These are phyloP conservation scores for Norana najaformis DNA, from an alignment of 2,888 invertebrate genomes.

Conservation along the genomic window DNA sequence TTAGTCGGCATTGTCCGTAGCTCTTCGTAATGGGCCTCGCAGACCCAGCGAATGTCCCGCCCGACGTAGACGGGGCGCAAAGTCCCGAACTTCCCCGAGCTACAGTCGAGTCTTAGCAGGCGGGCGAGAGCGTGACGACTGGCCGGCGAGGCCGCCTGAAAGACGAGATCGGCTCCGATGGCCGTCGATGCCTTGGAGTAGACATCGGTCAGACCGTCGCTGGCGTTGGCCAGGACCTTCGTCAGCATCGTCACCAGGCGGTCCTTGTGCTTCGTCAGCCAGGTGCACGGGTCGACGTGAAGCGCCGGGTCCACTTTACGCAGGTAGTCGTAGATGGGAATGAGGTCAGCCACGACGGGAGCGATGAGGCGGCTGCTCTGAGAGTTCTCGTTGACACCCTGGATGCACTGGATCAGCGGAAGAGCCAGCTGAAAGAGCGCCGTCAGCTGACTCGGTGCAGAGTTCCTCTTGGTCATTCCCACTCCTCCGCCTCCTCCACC, in stretches of 20 bases:
- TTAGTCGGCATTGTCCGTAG: conserved; percentile 45
- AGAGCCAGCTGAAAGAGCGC: conserved; percentile 45
- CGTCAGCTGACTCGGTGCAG: conserved; percentile 43
- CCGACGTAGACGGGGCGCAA: conserved; percentile 47
- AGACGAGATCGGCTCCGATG: conserved; percentile 43
- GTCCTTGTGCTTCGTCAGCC: conserved; percentile 48
- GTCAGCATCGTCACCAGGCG: conserved; percentile 48
- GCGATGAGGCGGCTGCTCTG: conserved; percentile 45
- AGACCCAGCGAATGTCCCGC: conserved; percentile 47
- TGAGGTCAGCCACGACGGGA: conserved; percentile 46
- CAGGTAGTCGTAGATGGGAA: conserved; percentile 48
- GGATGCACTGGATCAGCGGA: conserved; percentile 47
- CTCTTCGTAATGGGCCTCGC: conserved; percentile 48
- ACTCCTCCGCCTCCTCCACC: background rate
- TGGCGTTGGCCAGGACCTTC: conserved; percentile 47
- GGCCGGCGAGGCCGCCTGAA: conserved; percentile 42
- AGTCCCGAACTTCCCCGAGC: conserved; percentile 46
- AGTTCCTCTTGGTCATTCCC: conserved; percentile 8
- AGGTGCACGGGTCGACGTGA: conserved; percentile 44
- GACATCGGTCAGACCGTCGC: conserved; percentile 46
- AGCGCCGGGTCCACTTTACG: conserved; percentile 44
- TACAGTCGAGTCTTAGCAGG: conserved; percentile 45
- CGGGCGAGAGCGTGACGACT: conserved; percentile 44
- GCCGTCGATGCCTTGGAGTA: conserved; percentile 47
- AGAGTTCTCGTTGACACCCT: conserved; percentile 45